Conservation (phyloP, 2,113 vertebrate species). For the Cisticola juncidis region DNA sequence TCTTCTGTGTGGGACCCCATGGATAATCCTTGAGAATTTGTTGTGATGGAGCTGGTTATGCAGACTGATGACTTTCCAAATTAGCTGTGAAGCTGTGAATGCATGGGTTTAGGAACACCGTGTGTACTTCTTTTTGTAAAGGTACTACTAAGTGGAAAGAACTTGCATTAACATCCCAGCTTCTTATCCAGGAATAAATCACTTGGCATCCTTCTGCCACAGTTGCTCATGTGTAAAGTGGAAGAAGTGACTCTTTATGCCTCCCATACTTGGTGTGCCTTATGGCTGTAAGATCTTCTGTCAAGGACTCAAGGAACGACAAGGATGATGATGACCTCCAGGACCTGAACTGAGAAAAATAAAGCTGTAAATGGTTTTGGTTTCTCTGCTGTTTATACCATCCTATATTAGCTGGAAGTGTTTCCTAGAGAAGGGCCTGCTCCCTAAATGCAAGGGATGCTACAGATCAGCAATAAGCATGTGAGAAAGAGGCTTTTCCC, state of each 20-base stretch:
- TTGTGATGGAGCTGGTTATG: not conserved
- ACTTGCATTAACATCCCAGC: not conserved
- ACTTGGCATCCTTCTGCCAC: not conserved
- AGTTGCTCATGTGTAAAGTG: not conserved
- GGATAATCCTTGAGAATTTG: not conserved
- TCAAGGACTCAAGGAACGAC: not conserved
- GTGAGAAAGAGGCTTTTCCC: not conserved
- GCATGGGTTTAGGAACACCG: rapidly evolving
- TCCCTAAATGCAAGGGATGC: not conserved
- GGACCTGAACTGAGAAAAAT: not conserved
- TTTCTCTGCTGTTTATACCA: not conserved
- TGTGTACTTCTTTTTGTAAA: not conserved
- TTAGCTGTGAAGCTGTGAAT: not conserved
- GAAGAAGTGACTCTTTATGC: not conserved
- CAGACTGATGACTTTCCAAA: not conserved
- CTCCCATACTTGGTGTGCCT: not conserved
- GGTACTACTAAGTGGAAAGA: not conserved
- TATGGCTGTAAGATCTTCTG: not conserved
- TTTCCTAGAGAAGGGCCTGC: not conserved
- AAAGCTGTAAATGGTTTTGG: not conserved
- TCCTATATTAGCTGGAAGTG: not conserved
- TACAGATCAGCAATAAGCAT: not conserved
- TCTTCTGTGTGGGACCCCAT: not conserved
- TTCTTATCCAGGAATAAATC: not conserved
- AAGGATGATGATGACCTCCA: not conserved